These are phyloP conservation scores for Dicerorhinus sumatrensis DNA, from an alignment of 2,113 vertebrate species.

Conservation along the genomic window DNA sequence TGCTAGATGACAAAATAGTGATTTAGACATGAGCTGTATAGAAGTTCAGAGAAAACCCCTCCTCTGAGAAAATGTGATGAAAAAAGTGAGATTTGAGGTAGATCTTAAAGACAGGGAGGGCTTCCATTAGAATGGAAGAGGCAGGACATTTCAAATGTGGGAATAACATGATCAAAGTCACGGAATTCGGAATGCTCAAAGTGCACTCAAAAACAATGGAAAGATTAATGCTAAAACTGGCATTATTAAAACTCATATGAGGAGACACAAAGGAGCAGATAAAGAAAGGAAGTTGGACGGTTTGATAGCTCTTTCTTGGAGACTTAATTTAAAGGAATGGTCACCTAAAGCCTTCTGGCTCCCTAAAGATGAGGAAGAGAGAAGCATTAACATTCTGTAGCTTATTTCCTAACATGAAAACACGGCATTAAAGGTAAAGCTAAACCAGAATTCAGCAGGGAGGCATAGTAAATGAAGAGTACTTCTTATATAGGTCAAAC, in stretches of 20 bases:
- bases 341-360: neutral
- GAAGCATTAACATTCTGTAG: neutral
- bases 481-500: neutral
- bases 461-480: neutral
- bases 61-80: neutral
- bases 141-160: neutral
- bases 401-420: slow-evolving; percentile 12
- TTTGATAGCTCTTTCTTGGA: neutral
- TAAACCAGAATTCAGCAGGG: neutral
- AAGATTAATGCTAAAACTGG: neutral
- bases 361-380: neutral
- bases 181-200: neutral
- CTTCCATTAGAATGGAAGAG: neutral
- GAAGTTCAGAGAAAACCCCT: neutral
- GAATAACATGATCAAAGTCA: neutral
- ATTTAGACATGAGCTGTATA: neutral
- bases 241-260: neutral
- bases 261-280: neutral
- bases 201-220: neutral
- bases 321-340: slow-evolving; percentile 8
- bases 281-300: neutral
- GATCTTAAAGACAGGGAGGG: neutral
- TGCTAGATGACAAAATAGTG: neutral
- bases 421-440: neutral
- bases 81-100: neutral